Evolutionary conservation across 2,113 vertebrate species (phyloP).

Genomic region (Pollachius pollachius): DNA sequence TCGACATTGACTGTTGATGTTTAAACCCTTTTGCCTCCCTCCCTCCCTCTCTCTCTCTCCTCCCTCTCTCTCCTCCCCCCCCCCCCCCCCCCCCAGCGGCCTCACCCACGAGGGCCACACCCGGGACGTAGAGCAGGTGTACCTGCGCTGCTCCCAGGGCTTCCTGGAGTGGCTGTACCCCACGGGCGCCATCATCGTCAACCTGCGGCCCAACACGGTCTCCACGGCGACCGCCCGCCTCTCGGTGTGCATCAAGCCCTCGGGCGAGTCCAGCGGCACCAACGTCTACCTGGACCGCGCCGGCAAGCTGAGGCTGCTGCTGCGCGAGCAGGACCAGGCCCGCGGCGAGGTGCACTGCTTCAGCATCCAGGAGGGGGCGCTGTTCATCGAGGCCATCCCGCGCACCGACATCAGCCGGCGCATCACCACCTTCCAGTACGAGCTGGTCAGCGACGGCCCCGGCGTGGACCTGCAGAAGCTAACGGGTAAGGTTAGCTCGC

Average conservation of each 20-base stretch:
- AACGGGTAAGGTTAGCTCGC: conserved; percentile 73
- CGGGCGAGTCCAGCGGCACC: conserved; percentile 84
- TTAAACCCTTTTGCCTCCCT: conserved; percentile 2
- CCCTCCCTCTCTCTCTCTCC: conserved; percentile 25
- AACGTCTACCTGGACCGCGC: conserved; percentile 97
- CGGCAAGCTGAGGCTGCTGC: conserved; percentile 86
- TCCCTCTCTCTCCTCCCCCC: conserved; percentile 3
- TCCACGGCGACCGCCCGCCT: conserved; percentile 77
- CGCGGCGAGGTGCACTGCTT: conserved; percentile 85
- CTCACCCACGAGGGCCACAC: conserved; percentile 90
- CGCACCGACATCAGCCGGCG: conserved; percentile 91
- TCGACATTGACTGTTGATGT: background rate
- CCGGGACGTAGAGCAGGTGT: conserved; percentile 97
- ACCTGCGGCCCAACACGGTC: conserved; percentile 87
- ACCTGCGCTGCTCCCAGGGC: conserved; percentile 91
- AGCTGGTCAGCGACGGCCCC: conserved; percentile 78
- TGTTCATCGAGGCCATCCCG: conserved; percentile 92
- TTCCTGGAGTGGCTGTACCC: conserved; percentile 95
- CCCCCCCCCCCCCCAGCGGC: conserved; percentile 72
- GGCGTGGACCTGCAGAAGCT: conserved; percentile 71
- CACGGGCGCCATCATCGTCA: conserved; percentile 92
- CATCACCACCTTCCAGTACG: conserved; percentile 93
- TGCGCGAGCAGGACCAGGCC: conserved; percentile 78
- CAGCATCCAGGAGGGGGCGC: conserved; percentile 82
- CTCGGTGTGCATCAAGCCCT: conserved; percentile 93